Evolutionary conservation across 2,797 vertebrate species (phyloP).

Genomic region (Epinephelus awoara): DNA sequence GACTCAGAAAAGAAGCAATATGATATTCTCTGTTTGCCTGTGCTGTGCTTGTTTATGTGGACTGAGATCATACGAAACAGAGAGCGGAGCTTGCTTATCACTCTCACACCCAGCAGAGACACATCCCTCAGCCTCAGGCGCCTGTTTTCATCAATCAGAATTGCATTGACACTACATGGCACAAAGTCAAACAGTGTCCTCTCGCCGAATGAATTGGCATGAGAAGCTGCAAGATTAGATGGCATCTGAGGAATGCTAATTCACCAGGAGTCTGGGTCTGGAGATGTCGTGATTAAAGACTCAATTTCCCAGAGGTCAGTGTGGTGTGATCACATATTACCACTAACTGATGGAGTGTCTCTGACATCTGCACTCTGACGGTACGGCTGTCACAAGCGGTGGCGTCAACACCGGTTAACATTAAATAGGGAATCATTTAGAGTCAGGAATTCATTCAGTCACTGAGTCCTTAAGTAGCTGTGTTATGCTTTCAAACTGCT

Average conservation of each 20-base stretch:
- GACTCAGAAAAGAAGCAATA: not conserved
- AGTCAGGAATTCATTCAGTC: constrained; percentile 29
- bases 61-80: constrained; percentile 2
- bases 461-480: constrained; percentile 34
- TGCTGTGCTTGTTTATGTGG: constrained; percentile 8
- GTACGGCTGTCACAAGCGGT: constrained; percentile 38
- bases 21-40: not conserved
- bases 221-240: constrained; percentile 65
- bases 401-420: constrained; percentile 25
- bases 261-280: constrained; percentile 46
- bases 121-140: constrained; percentile 40
- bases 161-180: constrained; percentile 62
- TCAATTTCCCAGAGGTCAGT: constrained; percentile 82
- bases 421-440: constrained; percentile 12
- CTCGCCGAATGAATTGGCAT: constrained; percentile 59
- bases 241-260: constrained; percentile 78
- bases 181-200: constrained; percentile 77
- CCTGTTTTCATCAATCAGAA: constrained; percentile 70
- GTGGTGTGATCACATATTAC: constrained; percentile 75
- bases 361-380: constrained; percentile 64
- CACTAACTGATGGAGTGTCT: constrained; percentile 74
- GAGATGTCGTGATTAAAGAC: constrained; percentile 80
- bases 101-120: constrained; percentile 36
- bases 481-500: constrained; percentile 44
- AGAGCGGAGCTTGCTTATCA: constrained; percentile 3